These are phyloP conservation scores for Drymodes brunneopygia DNA, from an alignment of 2,113 vertebrate species.

Conservation along the genomic window DNA sequence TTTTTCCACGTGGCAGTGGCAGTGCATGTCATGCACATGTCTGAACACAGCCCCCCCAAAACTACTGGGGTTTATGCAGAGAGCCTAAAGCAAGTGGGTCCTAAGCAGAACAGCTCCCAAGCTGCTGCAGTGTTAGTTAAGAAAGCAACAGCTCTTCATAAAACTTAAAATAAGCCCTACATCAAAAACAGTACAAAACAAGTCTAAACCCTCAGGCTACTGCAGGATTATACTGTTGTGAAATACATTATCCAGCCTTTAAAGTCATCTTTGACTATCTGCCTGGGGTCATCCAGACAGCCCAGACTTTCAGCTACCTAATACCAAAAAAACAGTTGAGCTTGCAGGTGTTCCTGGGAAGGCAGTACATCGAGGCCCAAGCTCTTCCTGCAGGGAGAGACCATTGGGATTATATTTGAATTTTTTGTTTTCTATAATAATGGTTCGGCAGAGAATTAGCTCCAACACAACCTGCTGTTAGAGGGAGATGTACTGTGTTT, in stretches of 20 bases:
- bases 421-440: not conserved
- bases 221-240: slow-evolving; percentile 55
- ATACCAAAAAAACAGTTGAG: not conserved
- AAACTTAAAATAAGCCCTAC: slow-evolving; percentile 54
- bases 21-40: not conserved
- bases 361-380: not conserved
- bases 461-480: not conserved
- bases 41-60: not conserved
- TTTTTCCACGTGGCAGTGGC: not conserved
- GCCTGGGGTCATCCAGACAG: slow-evolving; percentile 44
- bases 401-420: not conserved
- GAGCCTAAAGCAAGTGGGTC: not conserved
- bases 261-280: slow-evolving; percentile 52
- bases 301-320: not conserved
- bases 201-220: slow-evolving; percentile 57
- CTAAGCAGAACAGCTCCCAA: not conserved
- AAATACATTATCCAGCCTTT: slow-evolving; percentile 66
- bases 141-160: slow-evolving; percentile 35
- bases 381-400: not conserved
- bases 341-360: not conserved
- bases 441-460: not conserved
- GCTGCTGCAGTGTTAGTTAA: not conserved
- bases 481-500: not conserved
- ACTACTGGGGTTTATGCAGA: not conserved
- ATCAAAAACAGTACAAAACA: slow-evolving; percentile 62